Conservation (phyloP, 2,113 vertebrate species). For the Rhagologus leucostigma region DNA sequence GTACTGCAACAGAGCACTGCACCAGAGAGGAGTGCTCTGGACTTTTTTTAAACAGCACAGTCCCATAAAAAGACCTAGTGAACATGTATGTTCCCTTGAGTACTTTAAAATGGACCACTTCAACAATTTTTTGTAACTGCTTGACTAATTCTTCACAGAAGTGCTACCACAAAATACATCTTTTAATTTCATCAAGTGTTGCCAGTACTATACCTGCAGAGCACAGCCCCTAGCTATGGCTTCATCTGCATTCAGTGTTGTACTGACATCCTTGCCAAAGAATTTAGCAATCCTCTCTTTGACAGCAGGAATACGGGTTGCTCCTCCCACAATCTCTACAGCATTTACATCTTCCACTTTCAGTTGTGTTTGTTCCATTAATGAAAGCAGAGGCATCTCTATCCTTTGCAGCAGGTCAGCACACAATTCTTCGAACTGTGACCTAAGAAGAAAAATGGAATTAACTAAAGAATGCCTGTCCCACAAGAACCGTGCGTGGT, state of each 20-base stretch:
- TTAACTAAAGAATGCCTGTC: not conserved
- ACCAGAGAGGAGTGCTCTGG: not conserved
- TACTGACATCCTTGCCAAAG: slow-evolving; percentile 80
- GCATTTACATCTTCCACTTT: slow-evolving; percentile 72
- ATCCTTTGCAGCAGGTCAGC: slow-evolving; percentile 75
- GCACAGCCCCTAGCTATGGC: slow-evolving; percentile 81
- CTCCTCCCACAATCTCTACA: slow-evolving; percentile 81
- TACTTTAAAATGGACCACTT: not conserved
- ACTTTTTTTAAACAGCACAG: not conserved
- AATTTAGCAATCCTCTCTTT: slow-evolving; percentile 79
- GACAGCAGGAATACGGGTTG: slow-evolving; percentile 79
- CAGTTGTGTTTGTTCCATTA: slow-evolving; percentile 76
- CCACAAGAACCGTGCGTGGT: not conserved
- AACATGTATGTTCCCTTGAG: accelerated
- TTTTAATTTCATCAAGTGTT: not conserved
- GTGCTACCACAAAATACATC: not conserved
- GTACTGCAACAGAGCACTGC: not conserved
- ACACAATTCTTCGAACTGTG: slow-evolving; percentile 80
- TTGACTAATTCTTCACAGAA: not conserved
- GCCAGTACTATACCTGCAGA: slow-evolving; percentile 68
- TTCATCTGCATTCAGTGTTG: slow-evolving; percentile 83
- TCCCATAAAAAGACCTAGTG: not conserved
- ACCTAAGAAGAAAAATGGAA: slow-evolving; percentile 35
- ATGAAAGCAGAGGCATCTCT: slow-evolving; percentile 64
- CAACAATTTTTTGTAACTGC: not conserved